Percentiles rank a stretch among this genome's conserved stretches.
phyloP scores from a whole-genome alignment of 2,797 vertebrate species.

The Pelochelys cantorii region DNA sequence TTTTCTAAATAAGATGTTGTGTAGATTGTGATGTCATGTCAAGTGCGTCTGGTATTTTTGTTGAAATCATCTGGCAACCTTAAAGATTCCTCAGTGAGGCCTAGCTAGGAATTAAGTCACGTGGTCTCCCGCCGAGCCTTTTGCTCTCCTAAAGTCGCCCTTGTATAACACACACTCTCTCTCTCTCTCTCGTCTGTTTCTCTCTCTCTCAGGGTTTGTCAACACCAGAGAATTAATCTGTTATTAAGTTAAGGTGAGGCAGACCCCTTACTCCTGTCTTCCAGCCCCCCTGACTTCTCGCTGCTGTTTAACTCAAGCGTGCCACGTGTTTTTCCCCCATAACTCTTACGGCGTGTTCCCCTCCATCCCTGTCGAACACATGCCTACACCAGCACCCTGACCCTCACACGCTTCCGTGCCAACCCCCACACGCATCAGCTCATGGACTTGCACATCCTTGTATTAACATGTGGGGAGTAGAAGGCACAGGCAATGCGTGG shows the following conservation, averaged over 20 bases:
- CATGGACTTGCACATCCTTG: not conserved
- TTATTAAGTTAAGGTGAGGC: not conserved
- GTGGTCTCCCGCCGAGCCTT: not conserved
- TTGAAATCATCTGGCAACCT: no score
- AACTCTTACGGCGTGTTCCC: no score
- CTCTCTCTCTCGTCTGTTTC: no score
- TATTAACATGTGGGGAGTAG: not conserved
- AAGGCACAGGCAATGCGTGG: not conserved
- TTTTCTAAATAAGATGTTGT: no score
- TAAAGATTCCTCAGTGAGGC: no score
- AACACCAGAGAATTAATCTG: not conserved
- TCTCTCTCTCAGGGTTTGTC: not conserved
- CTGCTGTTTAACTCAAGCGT: no score
- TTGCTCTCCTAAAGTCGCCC: not conserved
- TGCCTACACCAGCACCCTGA: rapidly evolving
- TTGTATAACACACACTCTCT: not conserved
- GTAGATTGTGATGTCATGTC: no score
- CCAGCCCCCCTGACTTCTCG: no score
- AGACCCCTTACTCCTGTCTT: not conserved
- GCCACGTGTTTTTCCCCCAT: no score
- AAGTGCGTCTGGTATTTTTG: no score
- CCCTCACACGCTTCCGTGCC: not conserved
- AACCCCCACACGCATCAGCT: not conserved
- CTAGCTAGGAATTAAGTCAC: not conserved
- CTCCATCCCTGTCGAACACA: no score